Conservation (phyloP, 2,888 invertebrate species). For the Philhelius pedissequus region DNA sequence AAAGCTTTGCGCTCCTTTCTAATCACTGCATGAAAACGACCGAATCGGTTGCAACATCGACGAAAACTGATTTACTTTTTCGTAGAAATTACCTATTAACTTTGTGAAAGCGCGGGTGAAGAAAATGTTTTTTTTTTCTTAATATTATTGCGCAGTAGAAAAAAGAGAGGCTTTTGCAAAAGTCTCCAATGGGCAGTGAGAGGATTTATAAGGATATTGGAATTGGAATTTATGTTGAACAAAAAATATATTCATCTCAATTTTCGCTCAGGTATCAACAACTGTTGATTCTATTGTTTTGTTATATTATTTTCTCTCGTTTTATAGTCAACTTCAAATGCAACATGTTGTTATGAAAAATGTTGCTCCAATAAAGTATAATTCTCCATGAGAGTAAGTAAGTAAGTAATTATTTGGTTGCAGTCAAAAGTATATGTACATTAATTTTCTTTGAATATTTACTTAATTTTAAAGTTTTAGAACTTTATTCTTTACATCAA, state of each 20-base stretch:
- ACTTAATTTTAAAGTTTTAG: too few relatives aligned
- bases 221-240: not conserved
- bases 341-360: not conserved
- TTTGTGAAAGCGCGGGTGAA: not conserved
- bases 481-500: too few relatives aligned
- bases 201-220: not conserved
- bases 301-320: not conserved
- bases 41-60: conserved; percentile 65
- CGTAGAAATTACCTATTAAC: conserved; percentile 28
- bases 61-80: conserved; percentile 49
- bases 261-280: not conserved
- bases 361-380: not conserved
- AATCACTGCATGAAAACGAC: conserved; percentile 22
- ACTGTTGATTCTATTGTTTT: conserved; percentile 9
- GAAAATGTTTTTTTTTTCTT: not conserved
- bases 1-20: not conserved
- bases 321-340: not conserved
- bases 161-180: not conserved
- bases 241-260: not conserved
- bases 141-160: conserved; percentile 4
- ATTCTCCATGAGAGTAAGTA: not conserved
- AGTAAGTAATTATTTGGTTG: too few relatives aligned
- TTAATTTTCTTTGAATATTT: too few relatives aligned
- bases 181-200: not conserved
- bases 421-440: too few relatives aligned